Evolutionary conservation across 2,113 vertebrate genomes (phyloP).

Genomic region (Halichoeres trimaculatus): DNA sequence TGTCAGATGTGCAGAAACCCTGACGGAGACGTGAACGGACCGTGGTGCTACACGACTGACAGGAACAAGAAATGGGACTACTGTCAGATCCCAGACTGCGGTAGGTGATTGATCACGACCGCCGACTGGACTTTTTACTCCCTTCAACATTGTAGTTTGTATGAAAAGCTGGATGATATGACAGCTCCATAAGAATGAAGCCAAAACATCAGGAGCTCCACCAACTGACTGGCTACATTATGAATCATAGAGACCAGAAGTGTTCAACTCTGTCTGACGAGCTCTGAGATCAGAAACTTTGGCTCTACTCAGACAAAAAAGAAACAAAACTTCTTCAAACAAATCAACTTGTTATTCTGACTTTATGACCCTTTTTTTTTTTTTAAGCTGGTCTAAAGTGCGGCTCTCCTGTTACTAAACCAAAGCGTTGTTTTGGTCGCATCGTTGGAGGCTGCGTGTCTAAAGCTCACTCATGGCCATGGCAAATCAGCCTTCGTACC

Average conservation of each 20-base stretch:
- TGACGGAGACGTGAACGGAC: constrained; percentile 90
- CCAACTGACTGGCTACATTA: no score
- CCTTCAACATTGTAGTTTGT: no score
- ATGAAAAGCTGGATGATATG: no score
- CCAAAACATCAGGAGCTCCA: no score
- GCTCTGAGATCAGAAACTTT: no score
- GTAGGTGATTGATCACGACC: no score
- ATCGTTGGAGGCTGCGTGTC: constrained; percentile 94
- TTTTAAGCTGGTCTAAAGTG: constrained; percentile 79
- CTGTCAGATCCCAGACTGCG: constrained; percentile 90
- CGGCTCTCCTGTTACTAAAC: constrained; percentile 84
- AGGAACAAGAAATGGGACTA: constrained; percentile 89
- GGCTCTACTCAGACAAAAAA: no score
- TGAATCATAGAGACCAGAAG: no score
- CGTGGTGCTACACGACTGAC: constrained; percentile 96
- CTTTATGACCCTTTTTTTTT: neutral
- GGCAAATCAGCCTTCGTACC: constrained; percentile 94
- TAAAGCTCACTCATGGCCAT: constrained; percentile 92
- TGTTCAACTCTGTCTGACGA: no score
- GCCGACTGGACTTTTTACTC: no score
- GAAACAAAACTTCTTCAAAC: neutral
- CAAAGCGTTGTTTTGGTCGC: constrained; percentile 88
- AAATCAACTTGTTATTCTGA: neutral
- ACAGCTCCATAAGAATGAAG: no score
- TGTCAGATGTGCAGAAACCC: constrained; percentile 94